Percentiles rank a stretch among this genome's conserved stretches.
phyloP scores from a whole-genome alignment of 2,888 invertebrate genomes.

The Nesidiocoris tenuis region DNA sequence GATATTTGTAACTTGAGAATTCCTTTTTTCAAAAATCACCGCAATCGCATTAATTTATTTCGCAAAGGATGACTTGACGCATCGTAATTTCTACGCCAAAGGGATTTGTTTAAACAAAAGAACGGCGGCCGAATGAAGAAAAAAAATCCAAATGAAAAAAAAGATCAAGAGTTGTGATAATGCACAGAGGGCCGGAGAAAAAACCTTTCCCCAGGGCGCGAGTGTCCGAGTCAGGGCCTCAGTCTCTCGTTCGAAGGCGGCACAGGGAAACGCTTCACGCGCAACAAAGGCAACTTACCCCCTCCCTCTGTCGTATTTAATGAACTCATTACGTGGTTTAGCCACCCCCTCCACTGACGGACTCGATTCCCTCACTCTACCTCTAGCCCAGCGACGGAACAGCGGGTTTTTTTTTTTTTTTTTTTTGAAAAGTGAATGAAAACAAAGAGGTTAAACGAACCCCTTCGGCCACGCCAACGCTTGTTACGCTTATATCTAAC shows the following conservation, averaged over 20 bases:
- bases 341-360: slow-evolving; percentile 4
- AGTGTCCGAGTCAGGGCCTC: slow-evolving; percentile 17
- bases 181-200: no score
- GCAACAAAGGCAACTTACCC: slow-evolving; percentile 7
- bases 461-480: slow-evolving; percentile 4
- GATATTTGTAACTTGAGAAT: no score
- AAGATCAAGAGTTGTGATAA: neutral
- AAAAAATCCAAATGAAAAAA: neutral
- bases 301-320: slow-evolving; percentile 3
- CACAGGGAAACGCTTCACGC: slow-evolving; percentile 25
- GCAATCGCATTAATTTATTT: no score
- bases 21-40: no score
- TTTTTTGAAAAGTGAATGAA: slow-evolving; percentile 30
- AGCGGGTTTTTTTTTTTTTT: slow-evolving; percentile 13
- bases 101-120: neutral
- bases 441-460: slow-evolving; percentile 35
- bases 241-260: neutral
- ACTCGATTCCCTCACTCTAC: neutral
- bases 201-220: slow-evolving; percentile 2
- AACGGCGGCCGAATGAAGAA: neutral
- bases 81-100: no score
- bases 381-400: neutral
- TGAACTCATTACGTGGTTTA: slow-evolving; percentile 40
- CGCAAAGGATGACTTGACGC: no score
- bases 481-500: slow-evolving; percentile 37